These are phyloP conservation scores for Dendrolimus kikuchii DNA, from an alignment of 1,140 invertebrate species.

Conservation along the genomic window DNA sequence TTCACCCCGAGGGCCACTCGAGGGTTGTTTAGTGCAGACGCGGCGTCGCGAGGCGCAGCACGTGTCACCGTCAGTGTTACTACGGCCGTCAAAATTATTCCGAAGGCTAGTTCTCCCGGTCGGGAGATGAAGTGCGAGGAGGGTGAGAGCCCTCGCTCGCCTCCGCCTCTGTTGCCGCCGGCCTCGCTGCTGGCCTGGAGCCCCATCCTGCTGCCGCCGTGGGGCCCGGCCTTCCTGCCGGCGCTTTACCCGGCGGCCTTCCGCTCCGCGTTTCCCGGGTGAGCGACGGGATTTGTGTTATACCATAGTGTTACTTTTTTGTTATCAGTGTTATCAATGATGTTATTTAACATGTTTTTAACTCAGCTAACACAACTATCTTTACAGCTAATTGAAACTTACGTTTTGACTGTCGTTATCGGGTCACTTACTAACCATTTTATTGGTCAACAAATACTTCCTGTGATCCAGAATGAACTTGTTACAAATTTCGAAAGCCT, in stretches of 20 bases:
- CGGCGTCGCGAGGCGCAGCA: slow-evolving; percentile 60
- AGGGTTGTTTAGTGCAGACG: slow-evolving; percentile 69
- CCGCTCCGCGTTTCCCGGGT: slow-evolving; percentile 73
- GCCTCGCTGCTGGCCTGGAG: slow-evolving; percentile 73
- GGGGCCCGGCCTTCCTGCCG: slow-evolving; percentile 72
- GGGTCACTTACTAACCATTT: no score
- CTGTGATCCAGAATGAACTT: no score
- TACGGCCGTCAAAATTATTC: slow-evolving; percentile 57
- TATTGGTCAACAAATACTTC: no score
- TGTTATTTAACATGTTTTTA: neutral
- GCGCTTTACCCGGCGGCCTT: slow-evolving; percentile 73
- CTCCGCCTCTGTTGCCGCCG: slow-evolving; percentile 62
- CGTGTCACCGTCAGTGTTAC: slow-evolving; percentile 44
- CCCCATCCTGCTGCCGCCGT: slow-evolving; percentile 72
- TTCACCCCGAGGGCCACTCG: slow-evolving; percentile 69
- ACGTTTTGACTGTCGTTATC: neutral
- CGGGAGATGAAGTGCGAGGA: slow-evolving; percentile 67
- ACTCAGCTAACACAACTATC: neutral
- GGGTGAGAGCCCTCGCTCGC: slow-evolving; percentile 63
- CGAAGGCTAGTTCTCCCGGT: slow-evolving; percentile 60
- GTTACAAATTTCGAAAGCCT: neutral
- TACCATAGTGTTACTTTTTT: slow-evolving; percentile 1
- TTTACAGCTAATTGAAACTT: neutral
- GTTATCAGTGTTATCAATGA: neutral
- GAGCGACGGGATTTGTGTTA: slow-evolving; percentile 33